A percentile compares a stretch with the other conserved stretches of the same genome.
phyloP scores from a whole-genome alignment of 2,113 vertebrate species.

The Pluvianellus socialis region DNA sequence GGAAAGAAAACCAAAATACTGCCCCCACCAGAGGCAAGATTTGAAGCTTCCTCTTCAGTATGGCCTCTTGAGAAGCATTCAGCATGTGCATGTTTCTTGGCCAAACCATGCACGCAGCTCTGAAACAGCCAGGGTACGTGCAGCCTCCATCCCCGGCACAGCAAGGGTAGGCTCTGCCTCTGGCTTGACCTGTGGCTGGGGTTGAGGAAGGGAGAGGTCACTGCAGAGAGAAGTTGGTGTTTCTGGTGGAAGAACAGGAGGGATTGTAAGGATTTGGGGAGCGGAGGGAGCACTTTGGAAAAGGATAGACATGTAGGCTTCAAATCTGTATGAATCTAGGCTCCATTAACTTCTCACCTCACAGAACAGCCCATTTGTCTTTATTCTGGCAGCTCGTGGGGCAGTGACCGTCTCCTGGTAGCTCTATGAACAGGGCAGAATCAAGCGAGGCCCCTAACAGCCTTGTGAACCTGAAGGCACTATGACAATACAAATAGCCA shows the following conservation, averaged over 20 bases:
- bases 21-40: neutral
- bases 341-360: neutral
- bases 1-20: neutral
- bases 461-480: neutral
- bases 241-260: neutral
- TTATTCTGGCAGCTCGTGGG: neutral
- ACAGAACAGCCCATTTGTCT: neutral
- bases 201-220: neutral
- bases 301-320: neutral
- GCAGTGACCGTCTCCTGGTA: neutral
- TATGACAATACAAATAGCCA: neutral
- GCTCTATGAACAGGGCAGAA: neutral
- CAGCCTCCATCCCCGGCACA: neutral
- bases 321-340: neutral
- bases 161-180: neutral
- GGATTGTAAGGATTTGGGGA: neutral
- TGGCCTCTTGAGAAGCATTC: neutral
- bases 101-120: neutral
- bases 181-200: neutral
- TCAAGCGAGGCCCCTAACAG: neutral
- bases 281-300: neutral
- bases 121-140: accelerated
- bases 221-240: neutral
- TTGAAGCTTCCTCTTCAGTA: neutral
- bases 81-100: neutral